Evolutionary conservation across 2,113 vertebrate genomes (phyloP), one percentile per base, ranked within the genome.

Genomic region (Phalacrocorax carbo): DNA sequence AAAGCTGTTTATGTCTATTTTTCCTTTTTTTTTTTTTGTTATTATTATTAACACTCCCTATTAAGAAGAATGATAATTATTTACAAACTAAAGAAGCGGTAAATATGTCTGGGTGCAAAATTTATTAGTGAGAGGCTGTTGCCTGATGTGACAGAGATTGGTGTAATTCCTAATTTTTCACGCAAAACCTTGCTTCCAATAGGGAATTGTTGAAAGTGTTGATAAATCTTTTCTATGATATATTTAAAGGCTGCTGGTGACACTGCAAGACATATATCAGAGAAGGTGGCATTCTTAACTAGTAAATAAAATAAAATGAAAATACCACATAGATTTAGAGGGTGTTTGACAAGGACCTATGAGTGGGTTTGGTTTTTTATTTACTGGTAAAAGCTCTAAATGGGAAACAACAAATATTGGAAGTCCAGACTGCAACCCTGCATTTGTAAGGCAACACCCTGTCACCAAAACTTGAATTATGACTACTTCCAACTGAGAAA

Each of bases 271-370:
- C 46, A 38, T 79, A 91, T 95, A 89, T 95, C 85, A 91, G 13
- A 83, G 78, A 93, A 93, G 66, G 62, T 82, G 78, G 55, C 62
- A 82, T 52, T 93, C 92, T 87, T 93, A 90, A 88, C 91, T 62
- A 86, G 70, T 90, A 96, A 93, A 96, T 96, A 93, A 90, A 90
- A 97, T 95, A 90, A 97, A 91, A 94, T 80, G 42, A 96, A 96
- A 93, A 93, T 66, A 96, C 44, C 86, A 79, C 66, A 64, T 48
- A 73, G 66, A 90, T 94, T 95, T 94, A 95, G 76, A 71, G 54
- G 46, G 58, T 81, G 38, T 94, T 89, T 94, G 75, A 86, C 88
- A 90, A 87, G 84, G 61, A 91, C 40, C 62, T 85, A 25, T 61
- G 66, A 94, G 46, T 51, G 51, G 42, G 42, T 44, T 44, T 44